These are phyloP conservation scores for Achlya flavicornis DNA, from an alignment of 2,888 invertebrate species.

Conservation along the genomic window DNA sequence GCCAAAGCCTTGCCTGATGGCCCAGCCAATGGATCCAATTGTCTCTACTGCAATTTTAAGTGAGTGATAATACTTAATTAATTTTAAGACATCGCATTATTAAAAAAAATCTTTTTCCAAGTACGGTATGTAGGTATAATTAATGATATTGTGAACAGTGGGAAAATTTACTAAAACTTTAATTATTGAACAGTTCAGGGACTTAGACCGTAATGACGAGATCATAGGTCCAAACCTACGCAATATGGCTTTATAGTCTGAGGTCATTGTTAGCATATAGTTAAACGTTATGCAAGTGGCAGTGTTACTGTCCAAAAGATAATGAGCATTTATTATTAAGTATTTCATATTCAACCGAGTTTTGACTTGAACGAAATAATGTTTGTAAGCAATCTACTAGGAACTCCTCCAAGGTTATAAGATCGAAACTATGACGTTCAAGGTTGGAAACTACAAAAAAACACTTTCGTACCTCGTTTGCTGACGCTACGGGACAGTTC, in stretches of 20 bases:
- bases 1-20: conserved; percentile 70
- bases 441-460: conserved; percentile 1
- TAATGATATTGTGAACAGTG: background rate
- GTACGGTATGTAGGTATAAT: no score
- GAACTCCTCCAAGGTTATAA: background rate
- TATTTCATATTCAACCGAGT: background rate
- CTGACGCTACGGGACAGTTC: conserved; percentile 1
- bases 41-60: conserved; percentile 77
- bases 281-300: background rate
- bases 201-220: background rate
- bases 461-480: background rate
- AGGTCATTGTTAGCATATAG: background rate
- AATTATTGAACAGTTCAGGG: background rate
- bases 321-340: background rate
- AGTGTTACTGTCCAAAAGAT: background rate
- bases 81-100: background rate
- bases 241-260: background rate
- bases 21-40: conserved; percentile 56
- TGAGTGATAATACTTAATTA: conserved; percentile 40
- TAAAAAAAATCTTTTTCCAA: background rate
- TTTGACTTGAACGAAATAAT: background rate
- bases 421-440: background rate
- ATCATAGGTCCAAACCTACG: background rate
- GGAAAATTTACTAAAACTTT: background rate
- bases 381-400: background rate